phyloP scores from a whole-genome alignment of 2,113 vertebrate genomes.

The Petaurus breviceps region DNA sequence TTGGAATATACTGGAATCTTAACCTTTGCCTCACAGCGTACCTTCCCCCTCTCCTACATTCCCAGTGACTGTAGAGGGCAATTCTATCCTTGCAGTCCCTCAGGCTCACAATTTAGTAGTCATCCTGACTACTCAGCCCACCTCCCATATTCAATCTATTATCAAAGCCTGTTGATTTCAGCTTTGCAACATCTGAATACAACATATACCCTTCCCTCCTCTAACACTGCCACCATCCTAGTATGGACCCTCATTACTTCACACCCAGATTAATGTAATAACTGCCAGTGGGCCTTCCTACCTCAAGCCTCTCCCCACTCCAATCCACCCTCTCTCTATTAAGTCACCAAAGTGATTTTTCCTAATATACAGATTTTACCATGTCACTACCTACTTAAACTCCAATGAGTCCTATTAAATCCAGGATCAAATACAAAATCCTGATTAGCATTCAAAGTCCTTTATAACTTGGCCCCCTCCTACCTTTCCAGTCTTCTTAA shows the following conservation, averaged over 20 bases:
- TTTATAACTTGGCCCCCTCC: not conserved
- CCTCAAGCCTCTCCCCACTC: not conserved
- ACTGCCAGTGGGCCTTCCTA: not conserved
- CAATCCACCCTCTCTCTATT: not conserved
- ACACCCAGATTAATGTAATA: not conserved
- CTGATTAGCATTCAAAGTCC: not conserved
- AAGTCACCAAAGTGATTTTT: not conserved
- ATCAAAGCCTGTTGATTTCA: not conserved
- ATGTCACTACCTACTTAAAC: not conserved
- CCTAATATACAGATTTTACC: not conserved
- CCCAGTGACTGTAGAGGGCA: not conserved
- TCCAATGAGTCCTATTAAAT: not conserved
- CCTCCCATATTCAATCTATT: not conserved
- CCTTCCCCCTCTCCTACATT: not conserved
- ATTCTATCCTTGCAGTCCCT: not conserved
- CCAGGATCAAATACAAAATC: not conserved
- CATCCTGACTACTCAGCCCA: not conserved
- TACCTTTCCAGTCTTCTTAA: not conserved
- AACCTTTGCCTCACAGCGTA: not conserved
- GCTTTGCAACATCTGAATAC: not conserved
- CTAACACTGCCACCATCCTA: not conserved
- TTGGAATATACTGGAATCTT: not conserved
- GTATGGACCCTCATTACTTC: not conserved
- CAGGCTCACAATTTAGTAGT: not conserved
- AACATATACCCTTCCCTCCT: not conserved